Base-by-base conservation (phyloP, 2,797 vertebrate genomes). In the Oreochromis mossambicus region DNA sequence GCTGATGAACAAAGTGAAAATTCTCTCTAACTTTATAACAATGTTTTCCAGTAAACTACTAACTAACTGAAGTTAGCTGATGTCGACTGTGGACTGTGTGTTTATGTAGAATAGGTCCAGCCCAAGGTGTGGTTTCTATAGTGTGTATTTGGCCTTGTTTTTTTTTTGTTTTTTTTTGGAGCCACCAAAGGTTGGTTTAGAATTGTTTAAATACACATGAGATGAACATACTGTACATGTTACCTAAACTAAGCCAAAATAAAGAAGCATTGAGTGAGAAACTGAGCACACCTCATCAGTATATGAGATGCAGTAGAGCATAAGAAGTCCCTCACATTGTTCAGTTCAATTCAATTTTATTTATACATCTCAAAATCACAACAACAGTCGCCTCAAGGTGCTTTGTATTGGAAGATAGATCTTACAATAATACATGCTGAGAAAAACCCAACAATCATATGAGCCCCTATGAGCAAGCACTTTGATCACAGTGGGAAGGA, bases 141-240 rank as follows among this genome's bases (percentile, higher is more conserved):
- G 32, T 36, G 32, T 34, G 32, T 7, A 7, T 34, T 36, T 26
- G 26, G 26, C 26, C 26, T 26, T 26, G 2, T 7, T 8, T 7
- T 2, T 41, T 1, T 34, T 1, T 3, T 24, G 2, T 24, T 24
- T 21, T 11, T 10, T 8, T 8, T 2, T 2, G 10, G 10, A 3
- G 21, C 6, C 52, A 54, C 11, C 11, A 24, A 55, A 14, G 12
- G 52, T 55, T 55, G 52, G 12, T 54, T 24, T 55, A 55, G 7
- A 55, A 14, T 26, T 17, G 7, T 17, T 48, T 48, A 48, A 48
- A 48, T 48, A 48, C 46, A 48, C 15, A 2, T 48, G 15, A 48
- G 46, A 48, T 48, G 15, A 48, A 26, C 26, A 26, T 26, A 26
- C 26, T 26, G 26, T 26, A 26, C 26, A 26, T 26, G 46, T 48